Base-by-base conservation (phyloP, 23 tunicate genomes). In the Aplidium turbinatum region DNA sequence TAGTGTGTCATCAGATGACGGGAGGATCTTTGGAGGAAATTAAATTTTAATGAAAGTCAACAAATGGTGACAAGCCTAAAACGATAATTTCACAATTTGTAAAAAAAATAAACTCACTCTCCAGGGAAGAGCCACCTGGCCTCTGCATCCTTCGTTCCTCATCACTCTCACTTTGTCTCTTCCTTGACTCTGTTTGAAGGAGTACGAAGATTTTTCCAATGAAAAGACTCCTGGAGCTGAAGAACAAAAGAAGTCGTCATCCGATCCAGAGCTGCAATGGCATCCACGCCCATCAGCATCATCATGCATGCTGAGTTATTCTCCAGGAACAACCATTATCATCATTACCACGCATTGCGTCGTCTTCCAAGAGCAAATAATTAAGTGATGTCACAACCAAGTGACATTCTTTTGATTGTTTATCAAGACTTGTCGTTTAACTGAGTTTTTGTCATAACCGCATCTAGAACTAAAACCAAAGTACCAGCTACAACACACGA, bases 71-170 rank as follows among this genome's bases (percentile, higher is more conserved):
- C 16, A 42, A 42, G 48, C 48, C 48, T n/a, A n/a, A n/a, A n/a
- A n/a, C n/a, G n/a, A n/a, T n/a, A n/a, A n/a, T n/a, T n/a, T n/a
- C n/a, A n/a, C n/a, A n/a, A n/a, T n/a, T n/a, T n/a, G n/a, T n/a
- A n/a, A n/a, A n/a, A n/a, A 16, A 42, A 42, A 42, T 11, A 42
- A 16, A 72, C 79, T 47, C 3, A 91, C 97, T 66, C 64, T 94
- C 99, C 99, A 94, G 1, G 95, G 82, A 13, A 86, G 69, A 21
- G 90, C 61, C 31, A 92, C 90, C 22, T 77, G 82, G 1, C 99
- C 99, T 27, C 78, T 79, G 1, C 39, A 66, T 7, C 94, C 99
- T 4, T 70, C 79, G 25, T 38, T 63, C 31, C 99, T 39, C 32
- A 94, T 16, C 29, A 94, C 89, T 4, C 55, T 77, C 6, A 94